Base-by-base conservation (phyloP, 1,140 invertebrate species). In the Chrysomallon squamiferum region DNA sequence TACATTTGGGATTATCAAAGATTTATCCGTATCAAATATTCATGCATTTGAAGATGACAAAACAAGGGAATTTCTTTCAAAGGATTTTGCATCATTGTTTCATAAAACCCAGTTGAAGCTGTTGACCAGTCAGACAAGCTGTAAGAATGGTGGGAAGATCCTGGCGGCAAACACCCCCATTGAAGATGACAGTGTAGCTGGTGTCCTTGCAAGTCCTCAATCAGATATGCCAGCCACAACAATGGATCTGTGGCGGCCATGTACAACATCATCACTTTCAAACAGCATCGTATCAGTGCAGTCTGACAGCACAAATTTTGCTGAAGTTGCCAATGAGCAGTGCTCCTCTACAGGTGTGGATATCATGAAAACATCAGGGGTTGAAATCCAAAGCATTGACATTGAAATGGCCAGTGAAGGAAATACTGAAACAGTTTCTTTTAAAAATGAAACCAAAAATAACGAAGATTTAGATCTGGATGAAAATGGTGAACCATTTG, bases 1-100 rank as follows among this genome's bases (percentile, higher is more conserved):
- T 50, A 73, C 68, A 61, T 84, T 84, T 71, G 82, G 82, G 22
- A 62, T 76, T 20, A 81, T 84, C 25, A 84, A 84, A 62, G 76
- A 82, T 52, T 35, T 84, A 3, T 76, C 74, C 47, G 78, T 81
- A 30, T 76, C 76, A 18, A 84, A 84, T 61, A 80, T 84, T 27
- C 71, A 77, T 52, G 61, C 76, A 2, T 64, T 59, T 32, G 80
- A 81, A 33, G 47, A 59, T 0, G 79, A 84, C 56, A 84, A 84
- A 62, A 81, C 76, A 18, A 71, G 68, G 50, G 73, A 75, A 29
- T 82, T 84, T 64, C 60, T 65, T 30, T 59, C 43, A 25, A 80
- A 80, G 54, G 71, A 75, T 50, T 66, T 75, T 18, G 67, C 67
- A n/a, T 33, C 62, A 4, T 45, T 69, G 13, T 69, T 69, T 56